phyloP scores from a whole-genome alignment of 2,113 vertebrate species.

The Elephantulus edwardii region DNA sequence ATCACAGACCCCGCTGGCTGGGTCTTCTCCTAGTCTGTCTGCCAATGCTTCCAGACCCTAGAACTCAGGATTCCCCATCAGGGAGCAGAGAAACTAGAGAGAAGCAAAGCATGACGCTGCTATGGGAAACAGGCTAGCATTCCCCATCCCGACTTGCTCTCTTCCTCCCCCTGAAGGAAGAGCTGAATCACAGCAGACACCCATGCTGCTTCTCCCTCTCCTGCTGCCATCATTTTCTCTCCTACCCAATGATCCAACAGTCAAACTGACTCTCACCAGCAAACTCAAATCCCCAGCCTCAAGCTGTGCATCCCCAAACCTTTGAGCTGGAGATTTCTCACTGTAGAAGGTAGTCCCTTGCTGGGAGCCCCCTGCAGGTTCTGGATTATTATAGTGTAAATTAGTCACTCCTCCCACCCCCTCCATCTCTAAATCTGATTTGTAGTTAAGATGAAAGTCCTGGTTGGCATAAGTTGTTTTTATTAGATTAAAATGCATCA shows the following conservation, averaged over 20 bases:
- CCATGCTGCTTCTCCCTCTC: background rate
- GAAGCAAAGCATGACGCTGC: background rate
- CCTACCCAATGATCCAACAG: too few species aligned
- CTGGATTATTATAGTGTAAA: background rate
- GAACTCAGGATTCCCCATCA: too few species aligned
- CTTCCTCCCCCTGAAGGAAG: background rate
- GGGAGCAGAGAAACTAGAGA: rapidly evolving
- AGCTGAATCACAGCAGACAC: background rate
- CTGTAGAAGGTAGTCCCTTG: too few species aligned
- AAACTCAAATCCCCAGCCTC: background rate
- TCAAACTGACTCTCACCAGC: background rate
- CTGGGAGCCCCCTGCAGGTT: background rate
- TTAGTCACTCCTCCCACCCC: background rate
- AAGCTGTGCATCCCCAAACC: too few species aligned
- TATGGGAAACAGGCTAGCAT: too few species aligned
- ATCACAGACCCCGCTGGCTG: too few species aligned
- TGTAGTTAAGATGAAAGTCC: background rate
- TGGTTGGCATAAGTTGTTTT: background rate
- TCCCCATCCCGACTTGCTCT: background rate
- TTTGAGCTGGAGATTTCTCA: background rate
- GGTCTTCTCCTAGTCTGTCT: background rate
- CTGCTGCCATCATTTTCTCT: background rate
- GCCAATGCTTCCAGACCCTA: background rate
- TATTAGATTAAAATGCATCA: constrained; percentile 2
- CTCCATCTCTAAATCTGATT: background rate